Conservation (phyloP, 2,797 vertebrate species). For the Alosa sapidissima region DNA sequence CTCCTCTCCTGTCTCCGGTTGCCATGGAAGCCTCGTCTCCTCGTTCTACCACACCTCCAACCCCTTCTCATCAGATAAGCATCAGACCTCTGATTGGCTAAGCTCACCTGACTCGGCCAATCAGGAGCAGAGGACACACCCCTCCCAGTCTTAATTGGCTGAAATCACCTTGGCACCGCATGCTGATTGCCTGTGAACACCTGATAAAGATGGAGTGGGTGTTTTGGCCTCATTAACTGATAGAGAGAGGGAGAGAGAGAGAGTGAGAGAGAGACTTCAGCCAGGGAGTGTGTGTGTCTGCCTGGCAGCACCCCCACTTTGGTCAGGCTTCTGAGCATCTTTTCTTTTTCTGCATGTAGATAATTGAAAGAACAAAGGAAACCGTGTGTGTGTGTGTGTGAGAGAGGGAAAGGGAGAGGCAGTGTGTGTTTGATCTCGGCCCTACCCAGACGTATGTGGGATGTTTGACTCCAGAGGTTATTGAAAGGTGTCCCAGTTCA, state of each 20-base stretch:
- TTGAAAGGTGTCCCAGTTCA: background rate
- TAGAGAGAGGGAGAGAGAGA: background rate
- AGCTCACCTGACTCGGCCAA: background rate
- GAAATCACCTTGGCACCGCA: background rate
- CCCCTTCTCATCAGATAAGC: slow-evolving; percentile 36
- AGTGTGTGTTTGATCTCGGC: background rate
- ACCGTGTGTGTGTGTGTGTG: background rate
- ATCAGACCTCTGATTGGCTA: background rate
- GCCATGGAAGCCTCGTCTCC: background rate
- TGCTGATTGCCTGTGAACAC: slow-evolving; percentile 4
- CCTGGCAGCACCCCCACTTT: background rate
- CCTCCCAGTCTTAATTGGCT: background rate
- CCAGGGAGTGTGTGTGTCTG: background rate
- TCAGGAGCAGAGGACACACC: background rate
- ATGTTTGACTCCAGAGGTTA: background rate
- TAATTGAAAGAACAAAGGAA: background rate
- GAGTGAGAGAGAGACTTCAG: background rate
- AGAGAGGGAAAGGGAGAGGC: background rate
- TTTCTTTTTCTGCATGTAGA: background rate
- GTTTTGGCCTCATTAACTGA: background rate
- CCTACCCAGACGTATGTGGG: slow-evolving; percentile 13
- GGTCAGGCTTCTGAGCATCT: background rate
- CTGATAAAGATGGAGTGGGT: background rate
- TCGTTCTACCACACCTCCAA: background rate
- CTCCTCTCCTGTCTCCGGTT: background rate